A percentile compares a stretch with the other conserved stretches of the same genome.
phyloP scores from a whole-genome alignment of 2,888 invertebrate species.

The Drosophila antonietae region DNA sequence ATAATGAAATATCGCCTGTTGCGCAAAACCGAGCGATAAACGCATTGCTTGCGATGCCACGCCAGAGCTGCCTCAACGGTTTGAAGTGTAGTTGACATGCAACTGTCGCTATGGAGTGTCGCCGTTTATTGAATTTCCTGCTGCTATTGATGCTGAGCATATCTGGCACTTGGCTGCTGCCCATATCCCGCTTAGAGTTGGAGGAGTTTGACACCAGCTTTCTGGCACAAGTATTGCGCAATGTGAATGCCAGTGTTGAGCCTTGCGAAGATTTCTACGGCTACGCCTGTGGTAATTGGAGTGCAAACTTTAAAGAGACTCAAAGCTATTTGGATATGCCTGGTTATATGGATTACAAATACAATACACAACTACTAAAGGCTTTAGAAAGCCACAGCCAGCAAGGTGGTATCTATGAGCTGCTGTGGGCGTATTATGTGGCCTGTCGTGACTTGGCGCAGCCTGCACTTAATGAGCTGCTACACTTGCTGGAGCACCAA shows the following conservation, averaged over 20 bases:
- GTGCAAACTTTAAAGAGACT: slow-evolving; percentile 53
- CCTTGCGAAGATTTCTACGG: slow-evolving; percentile 79
- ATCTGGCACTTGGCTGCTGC: slow-evolving; percentile 18
- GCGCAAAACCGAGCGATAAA: slow-evolving; percentile 46
- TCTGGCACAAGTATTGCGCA: slow-evolving; percentile 57
- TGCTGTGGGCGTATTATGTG: slow-evolving; percentile 59
- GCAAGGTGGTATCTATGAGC: slow-evolving; percentile 41
- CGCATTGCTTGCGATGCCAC: slow-evolving; percentile 4
- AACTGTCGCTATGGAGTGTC: slow-evolving; percentile 52
- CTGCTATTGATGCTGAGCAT: slow-evolving; percentile 15
- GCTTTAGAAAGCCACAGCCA: slow-evolving; percentile 35
- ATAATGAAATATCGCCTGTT: slow-evolving; percentile 35
- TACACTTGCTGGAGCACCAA: slow-evolving; percentile 58
- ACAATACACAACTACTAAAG: slow-evolving; percentile 61
- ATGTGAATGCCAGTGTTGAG: slow-evolving; percentile 61
- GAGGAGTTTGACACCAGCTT: slow-evolving; percentile 42
- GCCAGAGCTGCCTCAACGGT: slow-evolving; percentile 14
- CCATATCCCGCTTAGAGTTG: slow-evolving; percentile 1
- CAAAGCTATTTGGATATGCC: slow-evolving; percentile 71
- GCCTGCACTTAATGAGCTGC: slow-evolving; percentile 66
- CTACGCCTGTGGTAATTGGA: slow-evolving; percentile 79
- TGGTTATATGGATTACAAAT: slow-evolving; percentile 75
- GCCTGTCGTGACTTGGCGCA: slow-evolving; percentile 59
- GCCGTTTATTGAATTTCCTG: slow-evolving; percentile 36
- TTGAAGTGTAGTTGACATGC: slow-evolving; percentile 41